A percentile compares a stretch with the other conserved stretches of the same genome.
Conservation (phyloP, 2,888 invertebrate species). For the Drosophila nigricruria region DNA sequence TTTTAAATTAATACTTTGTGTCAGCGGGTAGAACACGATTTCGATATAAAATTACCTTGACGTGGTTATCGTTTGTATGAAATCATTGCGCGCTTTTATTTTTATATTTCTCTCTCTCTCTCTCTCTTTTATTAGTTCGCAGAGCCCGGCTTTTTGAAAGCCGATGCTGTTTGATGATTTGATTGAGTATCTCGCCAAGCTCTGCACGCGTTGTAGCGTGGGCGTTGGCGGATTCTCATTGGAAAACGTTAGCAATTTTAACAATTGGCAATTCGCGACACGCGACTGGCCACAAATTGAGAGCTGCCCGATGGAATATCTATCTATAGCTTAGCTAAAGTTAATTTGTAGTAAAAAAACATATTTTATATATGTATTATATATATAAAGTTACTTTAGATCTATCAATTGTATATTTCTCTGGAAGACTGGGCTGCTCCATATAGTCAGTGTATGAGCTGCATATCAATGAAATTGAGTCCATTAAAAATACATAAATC, state of each 20-base stretch:
- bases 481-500: slow-evolving; percentile 67
- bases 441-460: not conserved
- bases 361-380: not conserved
- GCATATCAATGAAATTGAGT: slow-evolving; percentile 38
- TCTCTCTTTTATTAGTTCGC: slow-evolving; percentile 64
- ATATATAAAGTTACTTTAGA: too few relatives aligned
- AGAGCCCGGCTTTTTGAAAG: slow-evolving; percentile 24
- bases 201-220: slow-evolving; percentile 36
- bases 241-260: slow-evolving; percentile 23
- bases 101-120: slow-evolving; percentile 33
- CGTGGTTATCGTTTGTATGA: slow-evolving; percentile 72
- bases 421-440: slow-evolving; percentile 1
- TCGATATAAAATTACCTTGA: slow-evolving; percentile 78
- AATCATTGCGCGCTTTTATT: slow-evolving; percentile 64
- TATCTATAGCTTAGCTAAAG: not conserved
- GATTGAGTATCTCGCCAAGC: slow-evolving; percentile 43
- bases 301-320: not conserved
- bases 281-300: slow-evolving; percentile 34
- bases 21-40: slow-evolving; percentile 76
- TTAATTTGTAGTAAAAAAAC: not conserved
- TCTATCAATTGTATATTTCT: not conserved
- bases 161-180: slow-evolving; percentile 39
- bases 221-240: slow-evolving; percentile 39
- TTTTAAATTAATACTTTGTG: slow-evolving; percentile 76
- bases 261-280: slow-evolving; percentile 48